Evolutionary conservation across 1,140 invertebrate genomes (phyloP), one percentile per base, ranked within the genome.

Genomic region (Pararge aegeria): DNA sequence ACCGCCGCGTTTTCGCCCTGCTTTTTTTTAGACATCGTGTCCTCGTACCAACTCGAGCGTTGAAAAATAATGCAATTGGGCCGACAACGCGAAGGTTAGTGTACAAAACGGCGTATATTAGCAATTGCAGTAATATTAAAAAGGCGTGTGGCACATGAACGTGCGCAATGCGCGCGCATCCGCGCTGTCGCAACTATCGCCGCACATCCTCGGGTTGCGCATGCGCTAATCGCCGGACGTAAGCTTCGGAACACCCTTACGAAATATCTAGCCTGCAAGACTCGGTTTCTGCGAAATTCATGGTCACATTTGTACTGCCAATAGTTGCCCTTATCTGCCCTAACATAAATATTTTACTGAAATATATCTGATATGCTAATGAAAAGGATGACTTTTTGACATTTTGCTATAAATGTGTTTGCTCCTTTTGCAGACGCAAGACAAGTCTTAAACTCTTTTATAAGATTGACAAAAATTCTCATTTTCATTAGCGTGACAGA

Each of bases 81-180:
- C 75, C 79, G 78, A 61, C 72, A 68, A 58, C 56, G 51, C 76
- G 79, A 87, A 88, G 85, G 83, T 87, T 82, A 84, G 73, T 75
- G 66, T 63, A 82, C 66, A 82, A 81, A 84, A 78, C 78, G 68
- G 80, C 70, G 66, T 75, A 73, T 76, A 81, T 79, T 85, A 78
- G 82, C 75, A 85, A 88, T 65, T 74, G 77, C 77, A 75, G 68
- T 82, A 66, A 75, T 86, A 83, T 86, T 83, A 83, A 83, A 82
- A 82, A 80, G 75, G 66, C 66, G 76, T 73, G 66, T 68, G 65
- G 58, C 73, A 70, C 15, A 55, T 57, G 63, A 38, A 88, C 74
- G 73, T 51, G 62, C 66, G 75, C 57, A 60, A 60, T 48, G 50
- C 42, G 52, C 38, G 68, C 73, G 75, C 80, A 86, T 86, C 83